A percentile compares a stretch with the other conserved stretches of the same genome.
Conservation (phyloP, 2,113 vertebrate genomes). For the Garra rufa region DNA sequence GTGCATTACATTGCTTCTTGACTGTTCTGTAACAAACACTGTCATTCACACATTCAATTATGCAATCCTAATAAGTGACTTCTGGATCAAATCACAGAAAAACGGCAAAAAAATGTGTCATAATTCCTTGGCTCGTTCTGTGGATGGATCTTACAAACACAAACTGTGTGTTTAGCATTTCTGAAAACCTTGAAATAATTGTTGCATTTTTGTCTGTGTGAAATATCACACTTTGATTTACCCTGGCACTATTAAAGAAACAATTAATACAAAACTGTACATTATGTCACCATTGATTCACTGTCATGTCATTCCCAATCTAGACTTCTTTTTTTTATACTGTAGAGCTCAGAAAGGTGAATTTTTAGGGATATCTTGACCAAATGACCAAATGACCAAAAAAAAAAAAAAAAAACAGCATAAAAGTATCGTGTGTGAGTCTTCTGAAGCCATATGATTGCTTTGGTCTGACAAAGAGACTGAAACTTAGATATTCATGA, state of each 20-base stretch:
- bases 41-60: conserved; percentile 37
- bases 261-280: neutral
- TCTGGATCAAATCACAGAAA: conserved; percentile 6
- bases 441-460: neutral
- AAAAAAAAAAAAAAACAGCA: neutral
- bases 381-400: too few relatives aligned
- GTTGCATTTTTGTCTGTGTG: neutral
- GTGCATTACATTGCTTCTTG: neutral
- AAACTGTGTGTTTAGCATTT: neutral
- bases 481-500: neutral
- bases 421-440: neutral
- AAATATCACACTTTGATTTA: neutral
- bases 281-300: neutral
- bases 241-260: neutral
- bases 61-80: conserved; percentile 4
- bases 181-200: neutral
- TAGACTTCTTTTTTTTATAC: neutral
- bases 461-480: neutral
- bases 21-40: neutral
- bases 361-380: too few relatives aligned
- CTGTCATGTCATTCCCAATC: too few relatives aligned
- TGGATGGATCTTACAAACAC: neutral
- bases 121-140: neutral
- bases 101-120: neutral
- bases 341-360: neutral